Conservation (phyloP, 2,888 invertebrate genomes). For the Neoaliturus tenellus region DNA sequence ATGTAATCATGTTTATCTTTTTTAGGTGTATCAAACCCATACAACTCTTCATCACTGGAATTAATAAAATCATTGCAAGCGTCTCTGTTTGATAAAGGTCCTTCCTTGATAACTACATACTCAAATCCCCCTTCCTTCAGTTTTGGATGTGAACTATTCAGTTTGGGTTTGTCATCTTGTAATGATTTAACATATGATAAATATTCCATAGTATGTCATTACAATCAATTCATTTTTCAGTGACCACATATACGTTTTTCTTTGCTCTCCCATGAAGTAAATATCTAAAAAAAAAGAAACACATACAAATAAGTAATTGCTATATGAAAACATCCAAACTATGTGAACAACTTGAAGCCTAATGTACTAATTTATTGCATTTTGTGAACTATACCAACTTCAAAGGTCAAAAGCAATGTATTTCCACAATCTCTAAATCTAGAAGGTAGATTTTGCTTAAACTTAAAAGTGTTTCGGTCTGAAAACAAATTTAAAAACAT, state of each 20-base stretch:
- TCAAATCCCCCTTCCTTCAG: background rate
- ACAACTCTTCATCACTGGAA: background rate
- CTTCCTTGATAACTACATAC: background rate
- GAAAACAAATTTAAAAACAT: no score
- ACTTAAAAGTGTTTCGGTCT: no score
- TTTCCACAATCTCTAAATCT: no score
- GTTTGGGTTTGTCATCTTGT: background rate
- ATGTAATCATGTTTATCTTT: background rate
- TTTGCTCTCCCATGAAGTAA: constrained; percentile 2
- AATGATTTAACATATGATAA: background rate
- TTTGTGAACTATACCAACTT: no score
- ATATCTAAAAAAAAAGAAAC: background rate
- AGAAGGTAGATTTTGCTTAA: no score
- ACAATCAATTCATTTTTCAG: background rate
- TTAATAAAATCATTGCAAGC: background rate
- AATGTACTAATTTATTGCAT: no score
- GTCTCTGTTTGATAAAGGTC: background rate
- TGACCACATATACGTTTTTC: background rate
- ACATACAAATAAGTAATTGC: no score
- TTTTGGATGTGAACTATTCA: background rate
- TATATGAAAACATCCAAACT: no score
- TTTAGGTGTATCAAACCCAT: constrained; percentile 13
- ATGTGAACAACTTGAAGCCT: no score
- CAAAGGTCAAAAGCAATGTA: no score
- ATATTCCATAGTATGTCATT: constrained; percentile 20